Evolutionary conservation across 2,113 vertebrate species (phyloP).

Genomic region (Perognathus longimembris): DNA sequence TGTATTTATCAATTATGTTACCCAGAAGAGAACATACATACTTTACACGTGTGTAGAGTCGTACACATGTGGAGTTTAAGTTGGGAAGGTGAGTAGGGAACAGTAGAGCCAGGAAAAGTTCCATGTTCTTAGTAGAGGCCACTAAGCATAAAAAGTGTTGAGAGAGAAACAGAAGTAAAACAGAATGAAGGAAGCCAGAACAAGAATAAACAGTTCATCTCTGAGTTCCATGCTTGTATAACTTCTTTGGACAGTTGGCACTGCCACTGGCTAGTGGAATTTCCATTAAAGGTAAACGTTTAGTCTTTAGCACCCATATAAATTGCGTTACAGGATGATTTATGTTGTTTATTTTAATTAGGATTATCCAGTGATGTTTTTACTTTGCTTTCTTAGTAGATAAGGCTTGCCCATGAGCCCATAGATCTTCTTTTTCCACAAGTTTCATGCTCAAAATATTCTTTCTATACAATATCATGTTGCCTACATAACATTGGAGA

Average conservation of each 20-base stretch:
- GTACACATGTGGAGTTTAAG: neutral
- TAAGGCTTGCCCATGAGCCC: neutral
- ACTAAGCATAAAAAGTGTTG: neutral
- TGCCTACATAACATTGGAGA: neutral
- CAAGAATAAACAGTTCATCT: neutral
- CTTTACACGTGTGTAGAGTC: too few species aligned
- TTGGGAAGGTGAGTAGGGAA: neutral
- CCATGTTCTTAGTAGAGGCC: neutral
- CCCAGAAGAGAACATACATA: neutral
- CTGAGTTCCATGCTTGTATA: neutral
- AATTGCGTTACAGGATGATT: neutral
- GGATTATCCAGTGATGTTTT: neutral
- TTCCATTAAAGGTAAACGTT: neutral
- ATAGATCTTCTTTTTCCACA: neutral
- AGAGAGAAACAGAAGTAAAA: neutral
- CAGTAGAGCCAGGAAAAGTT: neutral
- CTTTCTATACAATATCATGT: neutral
- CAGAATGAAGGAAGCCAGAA: neutral
- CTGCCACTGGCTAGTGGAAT: neutral
- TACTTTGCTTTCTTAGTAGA: neutral
- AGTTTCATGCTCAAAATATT: neutral
- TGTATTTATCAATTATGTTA: neutral
- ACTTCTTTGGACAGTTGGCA: neutral
- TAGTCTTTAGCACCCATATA: neutral
- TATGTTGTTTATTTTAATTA: conserved; percentile 3